Base-by-base conservation (phyloP, 64 coral and sea anemone species). In the Actinia tenebrosa region DNA sequence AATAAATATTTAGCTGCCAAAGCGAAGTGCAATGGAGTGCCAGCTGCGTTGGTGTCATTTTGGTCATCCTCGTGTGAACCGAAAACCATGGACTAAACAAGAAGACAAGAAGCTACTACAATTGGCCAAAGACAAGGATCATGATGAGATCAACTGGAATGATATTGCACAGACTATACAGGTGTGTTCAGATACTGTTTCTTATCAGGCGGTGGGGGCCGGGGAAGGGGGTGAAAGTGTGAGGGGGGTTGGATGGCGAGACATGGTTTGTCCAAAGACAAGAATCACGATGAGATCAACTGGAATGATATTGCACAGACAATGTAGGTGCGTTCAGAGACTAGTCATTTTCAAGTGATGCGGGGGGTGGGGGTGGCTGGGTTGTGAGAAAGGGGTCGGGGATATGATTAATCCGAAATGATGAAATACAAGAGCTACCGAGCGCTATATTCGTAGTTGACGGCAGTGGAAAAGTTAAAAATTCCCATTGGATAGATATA, bases 21-120 rank as follows among this genome's bases (percentile, higher is more conserved):
- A 88, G 62, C 94, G 94, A 3, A 84, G 77, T 72, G 91, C 87
- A 1, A 82, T 83, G 26, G 87, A 96, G 45, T 96, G 94, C 61
- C 86, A 89, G 10, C 63, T 96, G 19, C 91, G 93, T 53, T 96
- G 94, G 94, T 90, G 91, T 52, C 91, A 96, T 83, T 84, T 96
- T 63, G 91, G 89, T 7, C 94, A 96, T 37, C 91, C 88, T 56
- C 84, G 82, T 75, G 91, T 96, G 16, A 96, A 96, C 80, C 61
- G 83, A 44, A 92, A 80, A 16, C 84, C 88, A 7, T 96, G 94
- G 94, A 96, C 94, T 19, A 96, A 96, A 53, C 64, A 87, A 1
- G 91, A 96, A 44, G 94, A 96, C 26, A 96, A 96, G 84, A 96
- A 71, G 88, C 52, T 96, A 30, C 75, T 95, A 14, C 71, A 91